These are phyloP conservation scores for Andrena flavipes DNA, from an alignment of 2,888 invertebrate species.

Conservation along the genomic window DNA sequence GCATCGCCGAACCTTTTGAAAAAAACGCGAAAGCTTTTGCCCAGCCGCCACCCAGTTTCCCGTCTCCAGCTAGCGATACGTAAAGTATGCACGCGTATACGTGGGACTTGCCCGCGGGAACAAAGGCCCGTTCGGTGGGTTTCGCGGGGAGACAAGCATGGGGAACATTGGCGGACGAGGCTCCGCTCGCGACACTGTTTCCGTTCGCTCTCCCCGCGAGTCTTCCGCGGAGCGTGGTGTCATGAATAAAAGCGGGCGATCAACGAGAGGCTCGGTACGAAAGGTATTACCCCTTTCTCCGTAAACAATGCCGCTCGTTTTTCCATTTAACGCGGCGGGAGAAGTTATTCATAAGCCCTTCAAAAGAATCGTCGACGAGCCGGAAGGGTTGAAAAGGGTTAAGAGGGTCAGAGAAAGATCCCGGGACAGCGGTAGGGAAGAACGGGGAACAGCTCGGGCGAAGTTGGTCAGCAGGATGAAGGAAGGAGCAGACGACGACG, in stretches of 20 bases:
- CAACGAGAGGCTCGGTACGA: slow-evolving; percentile 45
- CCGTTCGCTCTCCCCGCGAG: slow-evolving; percentile 11
- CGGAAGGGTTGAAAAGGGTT: slow-evolving; percentile 67
- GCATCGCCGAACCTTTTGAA: no score
- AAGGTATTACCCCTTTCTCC: slow-evolving; percentile 55
- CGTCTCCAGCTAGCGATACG: background rate
- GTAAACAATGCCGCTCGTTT: slow-evolving; percentile 61
- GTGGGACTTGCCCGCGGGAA: background rate
- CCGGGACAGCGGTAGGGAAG: slow-evolving; percentile 42
- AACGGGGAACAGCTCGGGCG: slow-evolving; percentile 57
- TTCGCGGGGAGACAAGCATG: background rate
- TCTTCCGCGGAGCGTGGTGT: slow-evolving; percentile 26
- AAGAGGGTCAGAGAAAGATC: slow-evolving; percentile 69
- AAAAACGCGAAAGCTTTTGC: no score
- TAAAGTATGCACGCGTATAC: background rate
- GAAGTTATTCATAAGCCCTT: slow-evolving; percentile 68
- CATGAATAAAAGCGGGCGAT: slow-evolving; percentile 53
- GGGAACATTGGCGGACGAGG: background rate
- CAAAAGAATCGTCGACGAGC: slow-evolving; percentile 58
- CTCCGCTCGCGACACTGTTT: slow-evolving; percentile 36
- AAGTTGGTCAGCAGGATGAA: slow-evolving; percentile 77
- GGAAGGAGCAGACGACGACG: slow-evolving; percentile 61
- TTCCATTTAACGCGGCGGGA: slow-evolving; percentile 55
- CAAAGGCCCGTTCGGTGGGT: background rate
- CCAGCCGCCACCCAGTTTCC: background rate